Base-by-base conservation (phyloP, 2,797 vertebrate genomes). In the Alauda arvensis region DNA sequence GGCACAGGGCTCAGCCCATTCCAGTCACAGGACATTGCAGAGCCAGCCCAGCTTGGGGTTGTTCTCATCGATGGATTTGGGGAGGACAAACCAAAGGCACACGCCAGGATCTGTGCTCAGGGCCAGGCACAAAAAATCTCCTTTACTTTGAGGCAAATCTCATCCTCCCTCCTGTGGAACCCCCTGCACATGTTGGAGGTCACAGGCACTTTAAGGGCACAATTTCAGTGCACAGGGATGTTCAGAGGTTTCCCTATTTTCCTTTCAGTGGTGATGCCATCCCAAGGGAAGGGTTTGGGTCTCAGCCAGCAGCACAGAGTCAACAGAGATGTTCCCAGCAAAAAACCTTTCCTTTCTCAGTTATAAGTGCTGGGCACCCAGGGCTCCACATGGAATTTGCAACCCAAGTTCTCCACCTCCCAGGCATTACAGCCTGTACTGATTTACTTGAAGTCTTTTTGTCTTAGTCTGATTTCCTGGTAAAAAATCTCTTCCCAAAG, bases 21-120 rank as follows among this genome's bases (percentile, higher is more conserved):
- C 24, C 21, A 20, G 1, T 12, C 25, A n/a, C 1, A 28, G 13
- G 17, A 2, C 8, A 4, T 56, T 0, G 51, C 79, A 52, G 53
- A 70, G 56, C 77, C 33, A 77, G 66, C 57, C 20, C 15, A 12
- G 60, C 51, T 13, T 14, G 68, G 45, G 31, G 5, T 31, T 46
- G 29, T 51, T 88, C 33, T 2, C 52, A 31, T 53, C 31, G 1
- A 4, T 7, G 14, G 5, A 0, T 51, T 79, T 71, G 25, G 42
- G 61, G 85, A 93, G 85, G 72, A 65, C 66, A 67, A 77, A 49
- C 39, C 42, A 63, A 77, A 91, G 48, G 24, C 51, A 63, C 53
- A 13, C 2, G 2, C 14, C 68, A 71, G 49, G 51, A 12, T n/a
- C 48, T 69, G 43, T 8, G 17, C 33, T 66, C 33, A 28, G 25